Base-by-base conservation (phyloP, 2,113 vertebrate genomes). In the Channa maculata region DNA sequence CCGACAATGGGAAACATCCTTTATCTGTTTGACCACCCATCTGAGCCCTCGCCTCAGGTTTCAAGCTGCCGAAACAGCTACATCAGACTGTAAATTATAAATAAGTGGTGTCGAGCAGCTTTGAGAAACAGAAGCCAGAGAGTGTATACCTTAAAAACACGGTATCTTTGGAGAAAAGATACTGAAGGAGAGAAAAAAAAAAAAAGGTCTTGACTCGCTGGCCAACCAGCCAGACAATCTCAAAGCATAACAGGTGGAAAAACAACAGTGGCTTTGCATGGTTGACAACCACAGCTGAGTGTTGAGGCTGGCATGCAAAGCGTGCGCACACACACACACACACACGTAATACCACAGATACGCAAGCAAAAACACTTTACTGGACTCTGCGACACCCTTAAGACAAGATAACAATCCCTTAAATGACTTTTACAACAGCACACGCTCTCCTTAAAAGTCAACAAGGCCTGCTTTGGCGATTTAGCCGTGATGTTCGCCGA, bases 261-360 rank as follows among this genome's bases (percentile, higher is more conserved):
- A 63, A 65, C 66, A 71, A 60, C 54, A 45, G 38, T 3, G 37
- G 65, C 51, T 84, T 86, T 86, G 84, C 87, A 84, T 84, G 77
- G 38, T 13, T 14, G 68, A 34, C 41, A 37, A 57, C 65, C n/a
- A 10, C 58, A 61, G 58, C 70, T 46, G 24, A 63, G 53, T 0
- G 14, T 8, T n/a, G 55, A 64, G 34, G 51, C 51, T 3, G 41
- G 52, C 69, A 86, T 79, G 83, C 83, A 87, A 85, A 88, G 15
- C 46, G 1, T 11, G 51, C 54, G 41, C 60, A 67, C 1, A 3
- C 34, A 33, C 1, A 0, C 5, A 49, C 2, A 51, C 63, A 71
- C 38, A 71, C 11, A 41, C 34, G 38, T 64, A 63, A 53, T 33
- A 44, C 2, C 33, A 9, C 44, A 1, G 24, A 24, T 24, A 71